Conservation (phyloP, 1,140 invertebrate genomes). For the Stenopsyche tienmushanensis region DNA sequence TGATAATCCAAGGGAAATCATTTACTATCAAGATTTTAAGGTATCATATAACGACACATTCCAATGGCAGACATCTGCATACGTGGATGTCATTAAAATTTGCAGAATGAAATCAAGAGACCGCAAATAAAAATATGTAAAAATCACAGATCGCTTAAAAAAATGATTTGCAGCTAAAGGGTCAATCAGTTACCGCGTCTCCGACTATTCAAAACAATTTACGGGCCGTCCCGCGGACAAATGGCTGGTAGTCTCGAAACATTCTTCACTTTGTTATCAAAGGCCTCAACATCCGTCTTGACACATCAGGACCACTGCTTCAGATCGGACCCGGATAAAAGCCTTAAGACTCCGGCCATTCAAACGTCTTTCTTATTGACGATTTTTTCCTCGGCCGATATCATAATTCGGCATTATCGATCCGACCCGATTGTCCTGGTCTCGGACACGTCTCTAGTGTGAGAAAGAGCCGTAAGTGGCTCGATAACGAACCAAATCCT, state of each 20-base stretch:
- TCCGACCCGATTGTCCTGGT: slow-evolving; percentile 19
- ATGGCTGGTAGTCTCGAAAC: slow-evolving; percentile 31
- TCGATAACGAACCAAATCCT: slow-evolving; percentile 30
- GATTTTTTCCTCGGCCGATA: not conserved
- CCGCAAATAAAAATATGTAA: no score
- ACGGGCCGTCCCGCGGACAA: slow-evolving; percentile 27
- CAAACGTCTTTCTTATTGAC: not conserved
- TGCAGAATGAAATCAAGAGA: no score
- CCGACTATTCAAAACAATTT: slow-evolving; percentile 20
- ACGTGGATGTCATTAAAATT: no score
- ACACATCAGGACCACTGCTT: slow-evolving; percentile 5
- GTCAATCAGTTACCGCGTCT: no score
- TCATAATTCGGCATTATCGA: slow-evolving; percentile 31
- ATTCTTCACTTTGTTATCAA: slow-evolving; percentile 35
- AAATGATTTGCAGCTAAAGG: no score
- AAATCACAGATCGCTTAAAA: no score
- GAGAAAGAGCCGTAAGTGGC: slow-evolving; percentile 21
- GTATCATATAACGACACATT: no score
- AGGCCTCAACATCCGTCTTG: slow-evolving; percentile 9
- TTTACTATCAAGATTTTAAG: no score
- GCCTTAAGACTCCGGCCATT: not conserved
- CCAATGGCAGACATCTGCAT: no score
- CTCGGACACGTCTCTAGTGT: not conserved
- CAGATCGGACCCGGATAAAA: slow-evolving; percentile 20
- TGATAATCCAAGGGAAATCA: no score